Conservation (phyloP, 2,113 vertebrate genomes). For the Ammodramus savannarum region DNA sequence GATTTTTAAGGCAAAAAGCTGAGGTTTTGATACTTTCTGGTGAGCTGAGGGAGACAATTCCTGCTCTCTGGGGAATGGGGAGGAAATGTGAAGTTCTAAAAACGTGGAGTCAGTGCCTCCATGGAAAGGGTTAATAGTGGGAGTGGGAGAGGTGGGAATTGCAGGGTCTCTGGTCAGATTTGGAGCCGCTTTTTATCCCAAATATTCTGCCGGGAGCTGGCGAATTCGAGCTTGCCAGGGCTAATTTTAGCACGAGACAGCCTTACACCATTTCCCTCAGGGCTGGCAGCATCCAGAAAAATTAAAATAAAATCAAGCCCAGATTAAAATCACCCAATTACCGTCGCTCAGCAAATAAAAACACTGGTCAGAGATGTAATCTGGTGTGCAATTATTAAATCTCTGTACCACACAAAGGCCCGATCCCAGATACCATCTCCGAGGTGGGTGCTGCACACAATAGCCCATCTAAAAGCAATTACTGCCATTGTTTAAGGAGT, state of each 20-base stretch:
- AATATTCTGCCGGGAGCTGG: background rate
- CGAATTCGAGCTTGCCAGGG: background rate
- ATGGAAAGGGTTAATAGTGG: background rate
- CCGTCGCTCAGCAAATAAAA: slow-evolving; percentile 10
- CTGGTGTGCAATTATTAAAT: background rate
- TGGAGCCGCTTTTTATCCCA: background rate
- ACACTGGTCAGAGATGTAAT: slow-evolving; percentile 34
- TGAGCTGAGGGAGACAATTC: background rate
- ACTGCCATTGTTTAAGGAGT: slow-evolving; percentile 1
- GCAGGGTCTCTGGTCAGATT: background rate
- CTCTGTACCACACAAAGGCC: background rate
- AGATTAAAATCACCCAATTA: slow-evolving; percentile 28
- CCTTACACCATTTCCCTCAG: background rate
- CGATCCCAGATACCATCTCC: slow-evolving; percentile 16
- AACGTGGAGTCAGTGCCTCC: background rate
- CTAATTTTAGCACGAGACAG: slow-evolving; percentile 33
- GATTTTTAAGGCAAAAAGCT: background rate
- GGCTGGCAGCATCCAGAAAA: background rate
- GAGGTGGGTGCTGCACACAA: slow-evolving; percentile 20
- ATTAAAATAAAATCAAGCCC: background rate
- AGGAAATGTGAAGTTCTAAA: background rate
- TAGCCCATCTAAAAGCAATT: background rate
- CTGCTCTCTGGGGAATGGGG: accelerated
- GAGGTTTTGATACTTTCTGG: background rate
- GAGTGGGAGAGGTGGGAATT: background rate